phyloP scores from a whole-genome alignment of 2,113 vertebrate species.

The Elgaria multicarinata region DNA sequence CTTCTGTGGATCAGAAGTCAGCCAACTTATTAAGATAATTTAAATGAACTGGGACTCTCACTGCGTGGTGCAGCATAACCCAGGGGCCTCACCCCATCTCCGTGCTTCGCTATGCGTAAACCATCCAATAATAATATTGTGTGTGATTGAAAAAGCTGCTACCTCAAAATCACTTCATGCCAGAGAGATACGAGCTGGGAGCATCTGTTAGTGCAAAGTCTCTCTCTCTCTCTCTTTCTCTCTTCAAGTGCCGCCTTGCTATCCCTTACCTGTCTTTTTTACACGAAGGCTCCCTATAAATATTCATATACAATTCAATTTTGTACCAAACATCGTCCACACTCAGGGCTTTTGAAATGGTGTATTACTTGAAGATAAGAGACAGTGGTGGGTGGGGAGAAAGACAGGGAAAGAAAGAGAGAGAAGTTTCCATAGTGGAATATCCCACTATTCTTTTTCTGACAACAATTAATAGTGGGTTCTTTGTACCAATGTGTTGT shows the following conservation, averaged over 20 bases:
- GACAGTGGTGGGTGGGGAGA: neutral
- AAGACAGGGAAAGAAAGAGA: neutral
- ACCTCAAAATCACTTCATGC: neutral
- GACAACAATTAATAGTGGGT: neutral
- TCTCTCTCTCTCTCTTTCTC: too few relatives aligned
- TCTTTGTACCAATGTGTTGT: neutral
- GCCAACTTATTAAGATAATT: constrained; percentile 36
- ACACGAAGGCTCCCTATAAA: neutral
- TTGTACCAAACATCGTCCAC: neutral
- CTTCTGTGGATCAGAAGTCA: constrained; percentile 26
- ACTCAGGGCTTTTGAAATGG: neutral
- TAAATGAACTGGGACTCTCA: constrained; percentile 32
- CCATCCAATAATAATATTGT: constrained; percentile 21
- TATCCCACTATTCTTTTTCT: neutral
- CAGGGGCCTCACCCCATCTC: constrained; percentile 14
- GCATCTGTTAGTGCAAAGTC: neutral
- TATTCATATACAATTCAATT: constrained; percentile 7
- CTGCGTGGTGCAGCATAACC: neutral
- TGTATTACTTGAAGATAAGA: neutral
- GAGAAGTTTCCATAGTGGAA: neutral
- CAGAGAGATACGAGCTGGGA: neutral
- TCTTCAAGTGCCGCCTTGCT: neutral
- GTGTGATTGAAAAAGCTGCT: constrained; percentile 19
- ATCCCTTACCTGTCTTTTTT: neutral
- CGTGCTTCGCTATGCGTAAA: constrained; percentile 12